Base-by-base conservation (phyloP, 2,113 vertebrate genomes). In the Suncus etruscus region DNA sequence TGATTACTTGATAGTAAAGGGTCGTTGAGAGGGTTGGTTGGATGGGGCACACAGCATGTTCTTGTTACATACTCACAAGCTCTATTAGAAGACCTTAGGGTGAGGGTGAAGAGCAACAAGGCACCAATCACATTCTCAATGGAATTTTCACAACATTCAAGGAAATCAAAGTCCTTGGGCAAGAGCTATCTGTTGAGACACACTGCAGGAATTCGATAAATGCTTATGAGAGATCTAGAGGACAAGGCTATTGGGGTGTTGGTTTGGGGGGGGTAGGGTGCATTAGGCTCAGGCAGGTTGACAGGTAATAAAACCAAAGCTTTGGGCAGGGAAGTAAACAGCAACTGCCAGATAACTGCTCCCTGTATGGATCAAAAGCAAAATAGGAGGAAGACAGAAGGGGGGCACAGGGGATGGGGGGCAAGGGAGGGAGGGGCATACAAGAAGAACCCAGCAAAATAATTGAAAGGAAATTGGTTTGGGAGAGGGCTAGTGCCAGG, bases 381-480 rank as follows among this genome's bases (percentile, higher is more conserved):
- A 22, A 22, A 65, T 18, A 65, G 25, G 22, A 27, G 22, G 63
- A 65, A 22, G 63, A 65, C 3, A 83, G 80, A 69, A 78, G 69
- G 18, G 63, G 31, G 39, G 18, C 24, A 51, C 61, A 73, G 25
- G 47, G 1, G 24, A 45, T 0, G 31, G 11, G 83, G n/a, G 47
- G 50, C 68, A 86, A 90, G 77, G 85, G 68, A 90, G 77, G 85
- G 68, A 0, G 3, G 90, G 83, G 74, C 16, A 54, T 63, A 48
- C 32, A 84, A 68, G 54, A 88, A 73, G 83, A 16, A 6, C 63
- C 72, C 63, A 66, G 83, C 11, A 61, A 74, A 84, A 87, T 58
- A 85, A 95, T 91, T 91, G 89, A 92, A 77, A 91, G 66, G 73
- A 95, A 92, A 74, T 10, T 65, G 47, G 31, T 32, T 79, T 83